Evolutionary conservation across 2,888 invertebrate species (phyloP), one percentile per base, ranked within the genome.

Genomic region (Phaonia tiefii): DNA sequence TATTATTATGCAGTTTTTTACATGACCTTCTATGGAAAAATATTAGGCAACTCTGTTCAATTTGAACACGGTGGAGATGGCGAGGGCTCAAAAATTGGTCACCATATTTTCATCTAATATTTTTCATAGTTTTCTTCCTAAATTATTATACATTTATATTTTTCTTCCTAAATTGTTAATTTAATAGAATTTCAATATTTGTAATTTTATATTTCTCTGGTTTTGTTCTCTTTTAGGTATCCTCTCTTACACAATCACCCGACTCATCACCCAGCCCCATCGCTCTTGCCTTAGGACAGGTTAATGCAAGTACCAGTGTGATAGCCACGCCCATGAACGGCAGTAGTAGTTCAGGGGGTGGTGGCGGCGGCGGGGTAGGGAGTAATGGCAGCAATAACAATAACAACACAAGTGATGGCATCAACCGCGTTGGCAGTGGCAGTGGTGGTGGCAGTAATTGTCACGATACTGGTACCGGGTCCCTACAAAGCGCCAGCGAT

Each of bases 231-330:
- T 46, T 15, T 63, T 71, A 91, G 91, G 93, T 94, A 88, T 97
- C 96, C 86, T 96, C 96, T 89, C 92, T 97, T 86, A 97, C 97
- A 84, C 96, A 96, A 83, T 96, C 96, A 77, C 97, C 97, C 74
- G 97, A 97, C 91, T 96, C 96, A 82, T 96, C 96, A 84, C 97
- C 97, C 79, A 96, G 96, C 87, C 97, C 97, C 63, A 96, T 96
- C 85, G 93, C 96, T 71, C 94, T 95, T 79, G 95, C 94, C 77
- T 92, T 94, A 84, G 94, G 94, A 46, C 93, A 93, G 88, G 92
- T 92, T 42, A 90, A 89, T 86, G 87, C 89, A 89, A 89, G 91
- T 88, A 84, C 88, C 71, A 87, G 89, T 84, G 89, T 89, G 80
- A 87, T 89, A 85, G 85, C 89, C 79, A 88, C 88, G 85, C 89